A percentile compares a stretch with the other conserved stretches of the same genome.
phyloP scores from a whole-genome alignment of 1,140 invertebrate genomes.

The Globodera rostochiensis region DNA sequence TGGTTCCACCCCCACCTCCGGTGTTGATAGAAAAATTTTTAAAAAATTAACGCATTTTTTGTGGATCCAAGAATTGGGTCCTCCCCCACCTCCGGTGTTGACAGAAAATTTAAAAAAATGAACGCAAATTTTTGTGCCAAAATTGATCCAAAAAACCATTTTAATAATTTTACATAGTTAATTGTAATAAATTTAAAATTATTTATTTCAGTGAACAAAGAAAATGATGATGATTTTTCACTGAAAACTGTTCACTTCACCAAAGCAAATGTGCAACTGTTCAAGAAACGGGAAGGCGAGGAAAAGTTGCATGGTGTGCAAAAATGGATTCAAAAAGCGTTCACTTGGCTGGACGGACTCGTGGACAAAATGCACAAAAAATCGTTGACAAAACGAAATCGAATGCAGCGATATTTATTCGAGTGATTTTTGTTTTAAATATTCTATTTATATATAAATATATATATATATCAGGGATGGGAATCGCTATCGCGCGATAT shows the following conservation, averaged over 20 bases:
- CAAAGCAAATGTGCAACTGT: background rate
- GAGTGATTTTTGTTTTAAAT: background rate
- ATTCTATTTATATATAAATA: too few species aligned
- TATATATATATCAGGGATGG: too few species aligned
- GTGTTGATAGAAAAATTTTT: too few species aligned
- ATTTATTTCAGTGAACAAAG: conserved; percentile 1
- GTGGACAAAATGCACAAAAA: conserved; percentile 13
- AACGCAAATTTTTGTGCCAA: too few species aligned
- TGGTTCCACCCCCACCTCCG: too few species aligned
- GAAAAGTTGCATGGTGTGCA: background rate
- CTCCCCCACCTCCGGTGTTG: too few species aligned
- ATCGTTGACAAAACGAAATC: conserved; percentile 8
- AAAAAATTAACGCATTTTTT: too few species aligned
- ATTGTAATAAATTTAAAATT: background rate
- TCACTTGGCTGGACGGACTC: conserved; percentile 3
- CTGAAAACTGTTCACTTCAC: conserved; percentile 3
- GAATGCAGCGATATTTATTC: conserved; percentile 10
- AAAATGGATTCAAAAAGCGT: background rate
- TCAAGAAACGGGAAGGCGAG: background rate
- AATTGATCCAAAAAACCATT: too few species aligned
- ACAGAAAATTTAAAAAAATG: too few species aligned
- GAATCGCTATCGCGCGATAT: too few species aligned
- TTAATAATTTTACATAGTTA: background rate
- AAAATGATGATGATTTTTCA: background rate
- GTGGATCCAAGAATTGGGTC: too few species aligned